Evolutionary conservation across 2,888 invertebrate species (phyloP), one percentile per base, ranked within the genome.

Genomic region (Lepidochrysops patricia): DNA sequence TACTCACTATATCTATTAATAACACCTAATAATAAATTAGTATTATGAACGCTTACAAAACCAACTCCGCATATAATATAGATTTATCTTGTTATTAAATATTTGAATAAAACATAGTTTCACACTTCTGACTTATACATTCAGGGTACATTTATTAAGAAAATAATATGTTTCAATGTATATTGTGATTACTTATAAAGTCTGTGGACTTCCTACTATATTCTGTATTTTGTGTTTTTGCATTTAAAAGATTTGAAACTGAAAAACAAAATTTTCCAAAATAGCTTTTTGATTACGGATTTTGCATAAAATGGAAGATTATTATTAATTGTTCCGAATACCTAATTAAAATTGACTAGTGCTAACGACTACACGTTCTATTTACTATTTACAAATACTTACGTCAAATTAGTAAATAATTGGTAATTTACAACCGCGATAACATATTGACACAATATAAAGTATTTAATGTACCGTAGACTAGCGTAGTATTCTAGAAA

Each of bases 401-500:
- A 29, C 49, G 25, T 32, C 49, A 48, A 49, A 34, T 49, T 29
- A 50, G 26, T 35, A 26, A 43, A 49, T 29, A 48, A 58, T 58
- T 58, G 48, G 49, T 49, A 50, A 50, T 58, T 58, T 58, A 52
- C 27, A 27, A 37, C 15, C 25, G 34, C 49, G 56, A 61, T 58
- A 43, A 60, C 13, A n/a, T 15, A 57, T 34, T 26, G 60, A n/a
- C n/a, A n/a, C n/a, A n/a, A n/a, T n/a, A n/a, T n/a, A n/a, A n/a
- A n/a, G n/a, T n/a, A n/a, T n/a, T n/a, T n/a, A n/a, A n/a, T n/a
- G n/a, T n/a, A n/a, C n/a, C n/a, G n/a, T n/a, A n/a, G n/a, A n/a
- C n/a, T n/a, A n/a, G n/a, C n/a, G n/a, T n/a, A n/a, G n/a, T n/a
- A n/a, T n/a, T n/a, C n/a, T n/a, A n/a, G n/a, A n/a, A n/a, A n/a